A percentile compares a stretch with the other conserved stretches of the same genome.
Evolutionary conservation across 92 coral and sea anemone species (phyloP).

Genomic region (Desmophyllum pertusum): DNA sequence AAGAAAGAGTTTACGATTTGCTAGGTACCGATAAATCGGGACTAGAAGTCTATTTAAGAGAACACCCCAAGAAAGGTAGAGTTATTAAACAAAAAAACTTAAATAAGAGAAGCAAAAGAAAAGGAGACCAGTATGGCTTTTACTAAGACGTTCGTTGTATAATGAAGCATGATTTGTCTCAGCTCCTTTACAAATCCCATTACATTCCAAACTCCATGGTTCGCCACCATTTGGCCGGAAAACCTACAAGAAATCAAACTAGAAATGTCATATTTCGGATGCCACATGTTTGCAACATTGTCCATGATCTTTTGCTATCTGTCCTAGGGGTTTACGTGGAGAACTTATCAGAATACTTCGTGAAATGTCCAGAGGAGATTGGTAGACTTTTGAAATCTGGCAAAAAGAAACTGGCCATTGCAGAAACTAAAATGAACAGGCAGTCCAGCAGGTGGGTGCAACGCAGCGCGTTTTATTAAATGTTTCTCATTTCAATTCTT

Average conservation of each 20-base stretch:
- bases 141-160: no score
- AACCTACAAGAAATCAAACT: neutral
- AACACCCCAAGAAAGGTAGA: slow-evolving; percentile 86
- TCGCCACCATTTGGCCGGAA: no score
- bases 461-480: neutral
- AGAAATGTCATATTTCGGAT: neutral
- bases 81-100: no score
- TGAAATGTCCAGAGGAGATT: slow-evolving; percentile 70
- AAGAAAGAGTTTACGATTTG: slow-evolving; percentile 79
- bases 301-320: neutral
- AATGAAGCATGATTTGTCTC: neutral
- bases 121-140: no score
- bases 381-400: slow-evolving; percentile 68
- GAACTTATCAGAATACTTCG: slow-evolving; percentile 73
- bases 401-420: slow-evolving; percentile 77
- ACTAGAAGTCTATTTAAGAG: slow-evolving; percentile 76
- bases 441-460: slow-evolving; percentile 81
- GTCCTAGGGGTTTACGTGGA: slow-evolving; percentile 79
- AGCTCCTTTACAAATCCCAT: no score
- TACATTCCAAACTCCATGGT: no score
- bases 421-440: slow-evolving; percentile 88
- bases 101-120: no score
- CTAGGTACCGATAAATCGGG: slow-evolving; percentile 66
- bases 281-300: neutral
- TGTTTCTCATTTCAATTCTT: no score